Base-by-base conservation (phyloP, 2,113 vertebrate genomes). In the Perca fluviatilis region DNA sequence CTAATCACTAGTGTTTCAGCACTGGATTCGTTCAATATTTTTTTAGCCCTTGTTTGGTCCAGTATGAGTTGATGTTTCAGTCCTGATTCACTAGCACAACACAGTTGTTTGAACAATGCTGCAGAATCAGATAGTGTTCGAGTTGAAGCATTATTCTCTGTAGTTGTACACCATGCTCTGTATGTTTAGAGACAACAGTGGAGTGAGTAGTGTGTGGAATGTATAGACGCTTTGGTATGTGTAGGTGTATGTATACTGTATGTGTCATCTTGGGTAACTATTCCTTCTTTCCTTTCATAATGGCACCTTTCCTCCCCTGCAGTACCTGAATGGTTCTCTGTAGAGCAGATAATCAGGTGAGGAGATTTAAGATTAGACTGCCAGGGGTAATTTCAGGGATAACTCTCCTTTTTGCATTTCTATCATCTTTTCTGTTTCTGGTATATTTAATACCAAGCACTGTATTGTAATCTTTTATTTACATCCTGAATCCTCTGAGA, bases 231-330 rank as follows among this genome's bases (percentile, higher is more conserved):
- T 73, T 67, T 30, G 51, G 12, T 53, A 18, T 67, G 14, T 43
- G 23, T 74, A 21, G 36, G 80, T 40, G 58, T 67, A 63, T 27
- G 57, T 46, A 13, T 40, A 30, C 46, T 21, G 66, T 53, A 33
- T 33, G 33, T 80, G 82, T 75, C 85, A 77, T 85, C 65, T 77
- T 18, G 67, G 88, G 82, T 75, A 80, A 82, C 12, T 0, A 8
- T 57, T 77, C 47, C 67, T 60, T 66, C 58, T 69, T 61, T 74
- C 40, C 40, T 74, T 76, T 61, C 43, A 64, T 6, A 15, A 15
- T 47, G 43, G 9, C 62, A 64, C 49, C 46, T 79, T 53, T 69
- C 69, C 66, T 74, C 76, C 65, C 72, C 79, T 78, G 51, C 60
- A 68, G 77, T 5, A 58, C 36, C 53, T 60, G 43, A 68, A 81